Base-by-base conservation (phyloP, 2,888 invertebrate species). In the Pandemis cinnamomeana region DNA sequence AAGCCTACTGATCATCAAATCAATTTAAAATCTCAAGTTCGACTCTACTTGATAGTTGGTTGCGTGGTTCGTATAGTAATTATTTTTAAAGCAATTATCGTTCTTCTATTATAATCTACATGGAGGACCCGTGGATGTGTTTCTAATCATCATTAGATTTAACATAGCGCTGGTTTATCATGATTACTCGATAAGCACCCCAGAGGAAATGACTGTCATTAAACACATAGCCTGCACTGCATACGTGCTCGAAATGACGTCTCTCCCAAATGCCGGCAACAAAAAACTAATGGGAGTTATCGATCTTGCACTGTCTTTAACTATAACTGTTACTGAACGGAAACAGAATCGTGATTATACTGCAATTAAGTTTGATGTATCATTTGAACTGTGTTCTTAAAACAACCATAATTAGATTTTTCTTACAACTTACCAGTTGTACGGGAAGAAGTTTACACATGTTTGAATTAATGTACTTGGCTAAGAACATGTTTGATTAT, bases 291-390 rank as follows among this genome's bases (percentile, higher is more conserved):
- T 86, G 84, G 82, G 77, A 79, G 80, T 82, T 75, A 87, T 89
- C 86, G 82, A 87, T 90, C 86, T 88, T 80, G 77, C 76, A 78
- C 76, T 82, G 78, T 78, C 79, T 79, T 76, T 77, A 75, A 58
- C 55, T 55, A 8, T 55, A 86, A 89, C 88, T 87, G 89, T 87
- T 87, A 83, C 78, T 77, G 80, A 88, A 83, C 88, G 90, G 91
- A 90, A 88, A 87, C 85, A 81, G 83, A 81, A 78, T 81, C 73
- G 78, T 86, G 87, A 89, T 89, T 88, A 89, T 88, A 80, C 85
- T 81, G 84, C 85, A 83, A 90, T 87, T 87, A 87, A 87, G 86
- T 83, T 85, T 80, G 81, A 55, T 62, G 44, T 61, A 70, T 61
- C 66, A 66, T 74, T 53, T 58, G 61, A 55, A 74, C 44, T 73